These are phyloP conservation scores for Palythoa heliodiscus DNA, from an alignment of 92 coral and sea anemone species.

Conservation along the genomic window DNA sequence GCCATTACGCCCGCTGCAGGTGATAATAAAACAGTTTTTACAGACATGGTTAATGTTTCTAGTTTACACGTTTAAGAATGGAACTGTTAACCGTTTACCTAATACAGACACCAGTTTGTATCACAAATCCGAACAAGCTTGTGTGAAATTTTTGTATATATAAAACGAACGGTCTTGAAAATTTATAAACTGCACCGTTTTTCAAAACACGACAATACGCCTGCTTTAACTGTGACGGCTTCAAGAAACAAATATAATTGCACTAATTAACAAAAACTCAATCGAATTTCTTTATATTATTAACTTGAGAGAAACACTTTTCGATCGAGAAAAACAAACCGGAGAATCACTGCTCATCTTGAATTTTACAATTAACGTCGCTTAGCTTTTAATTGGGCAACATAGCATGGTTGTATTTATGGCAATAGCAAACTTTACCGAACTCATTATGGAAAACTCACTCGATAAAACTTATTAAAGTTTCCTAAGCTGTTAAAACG, in stretches of 20 bases:
- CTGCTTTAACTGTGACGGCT: background rate
- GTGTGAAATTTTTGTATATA: background rate
- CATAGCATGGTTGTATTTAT: background rate
- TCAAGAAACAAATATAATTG: conserved; percentile 15
- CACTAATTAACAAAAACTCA: conserved; percentile 11
- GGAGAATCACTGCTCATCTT: background rate
- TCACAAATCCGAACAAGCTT: background rate
- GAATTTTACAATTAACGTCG: background rate
- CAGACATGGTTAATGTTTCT: background rate
- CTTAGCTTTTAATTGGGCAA: background rate
- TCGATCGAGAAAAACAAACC: background rate
- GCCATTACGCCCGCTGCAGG: conserved; percentile 14
- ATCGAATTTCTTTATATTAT: background rate
- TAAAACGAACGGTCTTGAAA: conserved; percentile 13
- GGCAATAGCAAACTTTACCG: background rate
- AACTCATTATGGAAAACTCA: background rate
- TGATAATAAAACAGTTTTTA: conserved; percentile 14
- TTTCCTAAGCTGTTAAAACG: background rate
- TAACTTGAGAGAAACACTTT: background rate
- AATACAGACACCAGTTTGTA: conserved; percentile 23
- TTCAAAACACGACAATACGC: conserved; percentile 13
- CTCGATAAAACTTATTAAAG: background rate
- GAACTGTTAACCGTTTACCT: background rate
- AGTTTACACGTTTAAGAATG: conserved; percentile 37
- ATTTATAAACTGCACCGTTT: background rate